Base-by-base conservation (phyloP, 2,113 vertebrate species). In the Triplophysa dalaica region DNA sequence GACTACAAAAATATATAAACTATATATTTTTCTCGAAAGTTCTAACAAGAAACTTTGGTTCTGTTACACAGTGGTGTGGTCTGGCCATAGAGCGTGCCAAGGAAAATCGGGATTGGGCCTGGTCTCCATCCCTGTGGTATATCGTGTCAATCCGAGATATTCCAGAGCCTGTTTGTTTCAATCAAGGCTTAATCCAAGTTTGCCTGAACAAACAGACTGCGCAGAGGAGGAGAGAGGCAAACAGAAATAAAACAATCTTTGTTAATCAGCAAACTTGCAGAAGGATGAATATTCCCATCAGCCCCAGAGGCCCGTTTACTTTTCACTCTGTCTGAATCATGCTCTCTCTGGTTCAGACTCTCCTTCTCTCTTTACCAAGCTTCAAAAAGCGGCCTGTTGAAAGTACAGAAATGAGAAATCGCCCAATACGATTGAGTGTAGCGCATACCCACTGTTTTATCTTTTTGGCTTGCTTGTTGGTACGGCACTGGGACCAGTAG, bases 181-280 rank as follows among this genome's bases (percentile, higher is more conserved):
- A 72, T 63, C 22, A 50, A 52, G 7, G 45, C 4, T 74, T 87
- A 91, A 89, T 87, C 74, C 38, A 66, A 41, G 82, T 76, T 90
- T 90, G 88, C 82, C 82, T 88, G 67, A 86, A 87, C 88, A 92
- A 91, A 92, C 80, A 83, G 29, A 19, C 62, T 26, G 45, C 41
- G 52, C 62, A 88, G 81, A 85, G 70, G 73, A 61, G 70, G 50
- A 75, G 26, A n/a, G n/a, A 16, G 26, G 65, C 38, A 58, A 70
- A 79, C 70, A 73, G 87, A 22, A 86, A 62, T 56, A 63, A 78
- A 75, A 89, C 83, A 91, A 92, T 91, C 90, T 68, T 80, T 86
- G 87, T 86, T 89, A 90, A 91, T 91, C 89, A 92, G 92, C 88
- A 90, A 89, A 90, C 84, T 88, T 89, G 86, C 90, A 92, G 89